Conservation (phyloP, 2,888 invertebrate genomes). For the Minunthozetes semirufus region DNA sequence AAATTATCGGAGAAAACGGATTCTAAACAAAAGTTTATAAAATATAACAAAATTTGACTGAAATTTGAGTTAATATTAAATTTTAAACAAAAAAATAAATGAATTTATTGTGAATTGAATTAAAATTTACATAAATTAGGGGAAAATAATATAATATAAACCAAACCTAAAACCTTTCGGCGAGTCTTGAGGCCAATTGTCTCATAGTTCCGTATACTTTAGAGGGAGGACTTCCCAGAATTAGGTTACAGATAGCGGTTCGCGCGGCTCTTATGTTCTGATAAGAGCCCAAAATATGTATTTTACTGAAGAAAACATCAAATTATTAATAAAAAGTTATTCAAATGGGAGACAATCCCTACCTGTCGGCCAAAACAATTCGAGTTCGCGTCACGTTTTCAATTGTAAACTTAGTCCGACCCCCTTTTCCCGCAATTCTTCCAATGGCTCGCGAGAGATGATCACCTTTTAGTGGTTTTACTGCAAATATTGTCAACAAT, state of each 20-base stretch:
- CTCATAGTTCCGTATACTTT: conserved; percentile 95
- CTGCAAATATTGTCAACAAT: conserved; percentile 49
- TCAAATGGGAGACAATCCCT: conserved; percentile 22
- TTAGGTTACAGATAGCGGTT: conserved; percentile 89
- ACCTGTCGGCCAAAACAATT: conserved; percentile 85
- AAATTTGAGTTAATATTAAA: too few relatives aligned
- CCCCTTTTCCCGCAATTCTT: conserved; percentile 94
- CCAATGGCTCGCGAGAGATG: conserved; percentile 93
- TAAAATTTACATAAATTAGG: neutral
- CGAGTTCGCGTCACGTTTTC: conserved; percentile 98
- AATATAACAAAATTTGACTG: too few relatives aligned
- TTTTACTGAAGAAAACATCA: conserved; percentile 58
- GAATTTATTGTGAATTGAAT: too few relatives aligned
- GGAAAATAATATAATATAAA: neutral
- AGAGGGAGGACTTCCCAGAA: conserved; percentile 89
- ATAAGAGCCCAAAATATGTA: conserved; percentile 93
- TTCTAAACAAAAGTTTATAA: too few relatives aligned
- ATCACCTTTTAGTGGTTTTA: conserved; percentile 89
- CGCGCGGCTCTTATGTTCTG: conserved; percentile 92
- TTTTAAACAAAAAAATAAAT: too few relatives aligned
- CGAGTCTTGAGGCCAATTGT: conserved; percentile 71
- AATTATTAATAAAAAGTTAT: neutral
- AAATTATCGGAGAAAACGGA: too few relatives aligned
- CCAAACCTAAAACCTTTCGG: conserved; percentile 63
- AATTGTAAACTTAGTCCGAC: conserved; percentile 93